A percentile compares a stretch with the other conserved stretches of the same genome.
Conservation (phyloP, 2,797 vertebrate genomes). For the Rhynchotus rufescens region DNA sequence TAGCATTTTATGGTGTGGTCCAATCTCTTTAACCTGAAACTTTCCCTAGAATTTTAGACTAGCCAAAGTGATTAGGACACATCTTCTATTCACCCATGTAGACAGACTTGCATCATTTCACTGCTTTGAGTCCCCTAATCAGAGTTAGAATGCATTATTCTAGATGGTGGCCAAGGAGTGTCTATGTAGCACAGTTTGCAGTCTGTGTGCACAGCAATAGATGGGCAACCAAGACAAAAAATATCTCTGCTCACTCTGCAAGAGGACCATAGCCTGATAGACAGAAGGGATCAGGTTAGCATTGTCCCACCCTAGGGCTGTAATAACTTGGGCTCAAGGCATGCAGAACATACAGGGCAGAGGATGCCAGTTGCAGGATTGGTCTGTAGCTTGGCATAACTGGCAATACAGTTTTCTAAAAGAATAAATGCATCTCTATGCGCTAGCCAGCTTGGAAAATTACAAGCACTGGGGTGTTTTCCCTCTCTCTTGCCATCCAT, state of each 20-base stretch:
- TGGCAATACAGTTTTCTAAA: neutral
- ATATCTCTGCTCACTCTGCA: neutral
- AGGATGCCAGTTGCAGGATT: neutral
- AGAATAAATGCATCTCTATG: neutral
- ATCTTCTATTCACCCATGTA: neutral
- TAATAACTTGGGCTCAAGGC: neutral
- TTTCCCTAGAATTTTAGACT: slow-evolving; percentile 7
- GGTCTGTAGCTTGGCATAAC: neutral
- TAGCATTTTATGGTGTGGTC: slow-evolving; percentile 31
- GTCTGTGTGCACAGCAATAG: neutral
- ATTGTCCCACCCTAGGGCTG: neutral
- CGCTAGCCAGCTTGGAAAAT: neutral
- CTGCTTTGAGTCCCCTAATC: neutral
- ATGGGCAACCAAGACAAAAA: neutral
- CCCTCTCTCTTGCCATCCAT: neutral
- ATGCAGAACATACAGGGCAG: neutral
- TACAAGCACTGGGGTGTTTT: neutral
- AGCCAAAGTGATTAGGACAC: neutral
- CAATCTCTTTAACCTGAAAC: slow-evolving; percentile 38
- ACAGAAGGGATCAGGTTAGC: neutral
- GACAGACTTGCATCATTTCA: neutral
- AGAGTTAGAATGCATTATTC: neutral
- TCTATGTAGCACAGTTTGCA: neutral
- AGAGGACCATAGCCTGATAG: neutral
- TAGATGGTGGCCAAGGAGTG: neutral